A percentile compares a stretch with the other conserved stretches of the same genome.
phyloP scores from a whole-genome alignment of 1,140 invertebrate species.

The Drosophila tristis region DNA sequence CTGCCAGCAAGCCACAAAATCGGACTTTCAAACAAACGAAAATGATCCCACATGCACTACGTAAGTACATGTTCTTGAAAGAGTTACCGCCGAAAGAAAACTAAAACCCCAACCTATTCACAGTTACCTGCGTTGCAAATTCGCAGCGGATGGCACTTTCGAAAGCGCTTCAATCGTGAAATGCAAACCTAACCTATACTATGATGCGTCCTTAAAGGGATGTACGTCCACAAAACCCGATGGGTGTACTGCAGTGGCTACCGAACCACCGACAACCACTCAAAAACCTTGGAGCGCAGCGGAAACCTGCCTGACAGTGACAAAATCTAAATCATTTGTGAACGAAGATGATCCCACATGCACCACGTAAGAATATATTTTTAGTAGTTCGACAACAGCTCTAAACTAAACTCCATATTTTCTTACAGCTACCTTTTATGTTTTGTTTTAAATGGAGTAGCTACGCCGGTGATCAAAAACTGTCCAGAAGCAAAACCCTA shows the following conservation, averaged over 20 bases:
- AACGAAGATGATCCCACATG: slow-evolving; percentile 50
- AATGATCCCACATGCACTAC: slow-evolving; percentile 33
- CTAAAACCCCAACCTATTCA: background rate
- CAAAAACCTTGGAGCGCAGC: slow-evolving; percentile 25
- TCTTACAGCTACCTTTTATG: slow-evolving; percentile 21
- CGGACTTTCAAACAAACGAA: slow-evolving; percentile 11
- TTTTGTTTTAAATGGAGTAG: slow-evolving; percentile 10
- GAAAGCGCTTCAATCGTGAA: background rate
- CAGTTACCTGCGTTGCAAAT: slow-evolving; percentile 40
- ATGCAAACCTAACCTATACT: slow-evolving; percentile 20
- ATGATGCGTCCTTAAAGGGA: background rate
- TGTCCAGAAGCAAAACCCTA: too few relatives aligned
- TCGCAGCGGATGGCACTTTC: background rate
- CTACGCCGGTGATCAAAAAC: background rate
- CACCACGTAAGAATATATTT: slow-evolving; percentile 21
- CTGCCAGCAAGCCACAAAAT: slow-evolving; percentile 4
- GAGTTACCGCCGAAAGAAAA: background rate
- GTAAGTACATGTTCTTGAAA: slow-evolving; percentile 17
- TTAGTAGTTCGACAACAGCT: too few relatives aligned
- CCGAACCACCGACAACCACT: slow-evolving; percentile 1
- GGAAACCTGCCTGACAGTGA: slow-evolving; percentile 13
- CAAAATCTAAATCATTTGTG: background rate
- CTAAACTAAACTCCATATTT: background rate
- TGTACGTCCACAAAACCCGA: slow-evolving; percentile 23
- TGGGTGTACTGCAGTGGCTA: slow-evolving; percentile 25